phyloP scores from a whole-genome alignment of 2,797 vertebrate species.

The Ptychobarbus kaznakovi region DNA sequence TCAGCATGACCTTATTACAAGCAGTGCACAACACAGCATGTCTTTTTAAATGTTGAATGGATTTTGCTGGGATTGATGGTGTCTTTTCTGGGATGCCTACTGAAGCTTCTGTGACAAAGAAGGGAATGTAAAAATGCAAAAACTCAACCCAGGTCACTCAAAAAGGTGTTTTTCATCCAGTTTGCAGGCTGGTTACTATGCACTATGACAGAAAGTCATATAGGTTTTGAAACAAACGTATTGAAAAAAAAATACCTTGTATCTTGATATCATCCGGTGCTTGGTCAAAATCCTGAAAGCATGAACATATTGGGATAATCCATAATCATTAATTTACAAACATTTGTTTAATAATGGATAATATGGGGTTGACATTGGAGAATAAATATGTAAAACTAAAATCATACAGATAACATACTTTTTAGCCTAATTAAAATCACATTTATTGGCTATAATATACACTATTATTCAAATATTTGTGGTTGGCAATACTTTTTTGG shows the following conservation, averaged over 20 bases:
- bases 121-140: neutral
- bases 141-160: neutral
- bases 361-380: neutral
- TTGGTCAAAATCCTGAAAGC: constrained; percentile 83
- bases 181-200: neutral
- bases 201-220: neutral
- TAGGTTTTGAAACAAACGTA: neutral
- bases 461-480: neutral
- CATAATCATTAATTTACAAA: neutral
- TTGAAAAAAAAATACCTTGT: constrained; percentile 85
- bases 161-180: neutral
- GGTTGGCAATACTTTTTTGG: neutral
- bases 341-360: neutral
- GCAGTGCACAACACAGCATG: constrained; percentile 86
- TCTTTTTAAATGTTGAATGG: neutral
- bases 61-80: neutral
- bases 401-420: neutral
- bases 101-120: neutral
- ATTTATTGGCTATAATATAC: neutral
- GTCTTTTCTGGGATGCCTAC: neutral
- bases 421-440: too few relatives aligned
- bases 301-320: constrained; percentile 1
- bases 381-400: neutral
- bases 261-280: constrained; percentile 90
- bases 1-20: constrained; percentile 91